phyloP scores from a whole-genome alignment of 2,113 vertebrate species.

The Notiomystis cincta region DNA sequence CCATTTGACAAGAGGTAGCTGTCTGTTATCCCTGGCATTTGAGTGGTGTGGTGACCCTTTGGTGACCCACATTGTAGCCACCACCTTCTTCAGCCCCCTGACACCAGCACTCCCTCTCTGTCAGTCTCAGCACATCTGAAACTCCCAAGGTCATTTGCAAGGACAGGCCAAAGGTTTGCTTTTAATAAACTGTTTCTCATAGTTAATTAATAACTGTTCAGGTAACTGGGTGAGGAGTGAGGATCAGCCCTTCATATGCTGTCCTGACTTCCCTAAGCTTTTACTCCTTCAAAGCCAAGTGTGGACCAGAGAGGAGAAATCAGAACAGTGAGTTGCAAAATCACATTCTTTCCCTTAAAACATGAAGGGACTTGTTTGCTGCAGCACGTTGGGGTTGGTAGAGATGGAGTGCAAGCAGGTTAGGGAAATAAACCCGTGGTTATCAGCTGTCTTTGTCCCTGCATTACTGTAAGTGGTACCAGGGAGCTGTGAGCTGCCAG shows the following conservation, averaged over 20 bases:
- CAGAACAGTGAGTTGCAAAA: neutral
- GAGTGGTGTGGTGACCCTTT: neutral
- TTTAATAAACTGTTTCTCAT: neutral
- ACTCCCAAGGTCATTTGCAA: neutral
- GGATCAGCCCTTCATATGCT: neutral
- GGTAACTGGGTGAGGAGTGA: neutral
- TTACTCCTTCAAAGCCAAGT: neutral
- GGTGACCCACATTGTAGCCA: neutral
- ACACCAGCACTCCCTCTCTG: neutral
- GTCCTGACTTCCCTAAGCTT: neutral
- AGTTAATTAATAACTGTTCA: neutral
- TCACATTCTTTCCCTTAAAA: conserved; percentile 9
- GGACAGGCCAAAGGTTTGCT: neutral
- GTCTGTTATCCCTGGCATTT: neutral
- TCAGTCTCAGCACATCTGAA: neutral
- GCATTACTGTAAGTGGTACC: neutral
- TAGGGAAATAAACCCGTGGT: neutral
- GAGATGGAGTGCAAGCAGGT: neutral
- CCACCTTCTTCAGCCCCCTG: neutral
- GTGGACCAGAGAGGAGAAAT: neutral
- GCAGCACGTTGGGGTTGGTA: neutral
- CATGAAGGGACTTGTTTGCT: conserved; percentile 2
- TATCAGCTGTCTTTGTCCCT: neutral
- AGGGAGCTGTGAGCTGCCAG: neutral
- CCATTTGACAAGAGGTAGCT: neutral